Evolutionary conservation across 1,140 invertebrate species (phyloP), one percentile per base, ranked within the genome.

Genomic region (Adoxophyes honmai): DNA sequence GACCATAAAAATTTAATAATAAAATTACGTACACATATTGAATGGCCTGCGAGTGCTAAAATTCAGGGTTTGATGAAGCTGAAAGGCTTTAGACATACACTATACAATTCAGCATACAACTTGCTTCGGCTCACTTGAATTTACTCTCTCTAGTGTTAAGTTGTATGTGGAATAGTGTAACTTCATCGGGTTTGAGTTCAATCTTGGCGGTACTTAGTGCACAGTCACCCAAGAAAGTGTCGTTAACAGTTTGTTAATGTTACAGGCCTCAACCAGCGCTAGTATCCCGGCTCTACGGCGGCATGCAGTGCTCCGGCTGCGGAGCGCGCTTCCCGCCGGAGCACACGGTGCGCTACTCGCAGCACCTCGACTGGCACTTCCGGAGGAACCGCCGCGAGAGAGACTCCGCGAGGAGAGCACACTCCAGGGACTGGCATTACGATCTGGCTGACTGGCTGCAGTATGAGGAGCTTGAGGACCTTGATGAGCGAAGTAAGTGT

Each of bases 301-400:
- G 98, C 4, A 96, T 98, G 90, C 98, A 98, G 81, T 99, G 98
- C 88, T 95, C 95, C 56, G 96, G 96, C 15, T 99, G 98, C 89
- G 97, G 97, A 11, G 93, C 96, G 18, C 91, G 98, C 36, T 99
- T 98, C 82, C 93, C 94, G 8, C 93, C 95, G 0, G 95, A 97
- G 78, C 93, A 96, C 70, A 96, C 95, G 0, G 94, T 96, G 21
- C 93, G 94, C 54, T 96, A 99, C 78, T 95, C 95, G 62, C 95
- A 97, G 78, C 98, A 99, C 89, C 91, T 99, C 21, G 97, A 99
- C 88, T 99, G 98, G 98, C 98, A 99, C 90, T 99, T 99, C 87
- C 90, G 97, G 7, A 95, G 97, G 81, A 99, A 99, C 86, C 90
- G 96, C 7, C 90, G 94, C 38, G 96, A 97, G 70, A 93, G 96